Base-by-base conservation (phyloP, 2,888 invertebrate species). In the Bembecia ichneumoniformis region DNA sequence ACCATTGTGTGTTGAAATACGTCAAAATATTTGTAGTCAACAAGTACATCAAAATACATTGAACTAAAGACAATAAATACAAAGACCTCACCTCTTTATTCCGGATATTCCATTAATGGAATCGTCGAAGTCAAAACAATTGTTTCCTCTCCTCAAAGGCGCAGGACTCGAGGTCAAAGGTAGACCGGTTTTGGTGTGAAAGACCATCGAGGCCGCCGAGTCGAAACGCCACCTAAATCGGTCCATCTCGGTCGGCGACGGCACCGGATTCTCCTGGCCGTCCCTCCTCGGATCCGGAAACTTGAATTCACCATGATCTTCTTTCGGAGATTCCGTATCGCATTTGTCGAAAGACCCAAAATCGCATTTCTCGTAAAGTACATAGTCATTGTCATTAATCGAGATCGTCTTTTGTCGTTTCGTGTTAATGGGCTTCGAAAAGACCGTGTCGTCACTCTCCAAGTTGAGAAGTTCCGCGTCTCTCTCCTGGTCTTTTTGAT, bases 131-230 rank as follows among this genome's bases (percentile, higher is more conserved):
- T 94, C 95, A 73, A 96, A 96, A 65, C 93, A 91, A 49, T 91
- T 91, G 57, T 91, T 92, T 2, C 94, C 93, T 48, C 93, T 88
- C 45, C 95, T 82, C 54, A 94, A 77, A 0, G 96, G 96, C 1
- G 96, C 96, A 0, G 96, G 96, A 72, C 95, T 95, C 36, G 95
- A 95, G 0, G 95, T 94, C 45, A 95, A 79, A 0, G 96, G 96
- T 48, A 96, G 82, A 0, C 95, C 95, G 11, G 94, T 95, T 60
- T 91, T 89, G 28, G 92, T 89, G 72, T 95, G 94, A 74, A 96
- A 96, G 59, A 95, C 92, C 92, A 95, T 93, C 0, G 92, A 93
- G 0, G 95, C 92, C 0, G 95, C 94, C 47, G 91, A 93, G 62
- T 92, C 93, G 63, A 95, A 84, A 34, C 92, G 90, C 69, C 92